Evolutionary conservation across 2,113 vertebrate species (phyloP).

Genomic region (Chaetura pelagica): DNA sequence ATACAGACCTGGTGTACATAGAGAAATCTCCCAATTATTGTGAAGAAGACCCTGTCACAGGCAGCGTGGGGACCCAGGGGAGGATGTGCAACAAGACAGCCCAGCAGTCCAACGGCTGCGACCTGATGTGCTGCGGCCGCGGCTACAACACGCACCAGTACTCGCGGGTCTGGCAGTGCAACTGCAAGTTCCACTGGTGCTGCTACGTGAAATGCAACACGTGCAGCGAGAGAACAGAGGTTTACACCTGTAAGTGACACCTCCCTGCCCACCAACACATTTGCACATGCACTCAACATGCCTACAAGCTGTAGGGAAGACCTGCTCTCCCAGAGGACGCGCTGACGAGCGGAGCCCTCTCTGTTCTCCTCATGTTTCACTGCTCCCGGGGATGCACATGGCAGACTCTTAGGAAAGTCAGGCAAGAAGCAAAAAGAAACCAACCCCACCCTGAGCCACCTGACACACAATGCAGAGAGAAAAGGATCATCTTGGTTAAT

Average conservation of each 20-base stretch:
- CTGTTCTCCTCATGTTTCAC: not conserved
- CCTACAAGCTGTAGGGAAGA: not conserved
- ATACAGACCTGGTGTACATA: conserved; percentile 96
- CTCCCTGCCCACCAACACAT: conserved; percentile 8
- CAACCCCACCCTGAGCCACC: not conserved
- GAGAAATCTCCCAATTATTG: conserved; percentile 98
- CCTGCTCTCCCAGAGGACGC: not conserved
- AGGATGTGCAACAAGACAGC: conserved; percentile 95
- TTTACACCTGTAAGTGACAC: conserved; percentile 90
- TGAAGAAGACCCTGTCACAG: conserved; percentile 89
- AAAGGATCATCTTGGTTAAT: not conserved
- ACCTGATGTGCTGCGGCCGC: conserved; percentile 97
- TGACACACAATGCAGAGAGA: not conserved
- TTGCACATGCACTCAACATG: conserved; percentile 62
- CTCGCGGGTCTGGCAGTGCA: conserved; percentile 97
- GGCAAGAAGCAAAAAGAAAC: not conserved
- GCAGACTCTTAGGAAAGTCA: not conserved
- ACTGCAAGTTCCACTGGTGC: conserved; percentile 99
- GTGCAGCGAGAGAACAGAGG: conserved; percentile 97
- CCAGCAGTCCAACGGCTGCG: conserved; percentile 92
- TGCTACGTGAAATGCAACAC: conserved; percentile 99
- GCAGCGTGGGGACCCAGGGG: conserved; percentile 93
- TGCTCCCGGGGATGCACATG: not conserved
- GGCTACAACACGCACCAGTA: conserved; percentile 99
- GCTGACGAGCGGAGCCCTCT: not conserved